phyloP scores from a whole-genome alignment of 2,888 invertebrate genomes.

The Agonopterix alstromeriana region DNA sequence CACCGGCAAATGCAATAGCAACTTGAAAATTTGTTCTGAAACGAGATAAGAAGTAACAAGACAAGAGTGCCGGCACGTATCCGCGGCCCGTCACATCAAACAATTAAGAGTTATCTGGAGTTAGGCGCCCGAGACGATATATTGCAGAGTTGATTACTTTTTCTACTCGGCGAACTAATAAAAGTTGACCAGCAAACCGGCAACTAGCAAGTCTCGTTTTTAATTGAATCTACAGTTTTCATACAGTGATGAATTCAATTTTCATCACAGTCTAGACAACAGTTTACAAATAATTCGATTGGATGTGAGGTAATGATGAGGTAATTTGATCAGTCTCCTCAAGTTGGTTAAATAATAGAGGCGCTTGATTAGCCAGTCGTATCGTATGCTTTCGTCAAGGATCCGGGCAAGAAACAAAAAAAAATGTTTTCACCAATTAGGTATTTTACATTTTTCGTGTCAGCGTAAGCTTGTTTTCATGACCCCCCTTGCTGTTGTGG shows the following conservation, averaged over 20 bases:
- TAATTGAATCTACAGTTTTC: slow-evolving; percentile 50
- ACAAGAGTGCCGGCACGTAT: slow-evolving; percentile 18
- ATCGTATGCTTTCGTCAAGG: no score
- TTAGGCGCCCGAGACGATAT: slow-evolving; percentile 46
- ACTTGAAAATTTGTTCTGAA: slow-evolving; percentile 32
- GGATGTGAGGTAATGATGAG: no score
- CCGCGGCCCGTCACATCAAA: slow-evolving; percentile 44
- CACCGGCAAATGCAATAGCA: slow-evolving; percentile 26
- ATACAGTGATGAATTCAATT: slow-evolving; percentile 12
- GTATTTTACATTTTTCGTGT: no score
- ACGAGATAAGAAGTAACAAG: slow-evolving; percentile 30
- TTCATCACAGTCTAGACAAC: no score
- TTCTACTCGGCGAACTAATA: slow-evolving; percentile 60
- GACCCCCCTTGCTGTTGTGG: no score
- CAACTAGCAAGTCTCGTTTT: slow-evolving; percentile 43
- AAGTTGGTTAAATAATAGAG: no score
- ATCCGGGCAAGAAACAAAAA: no score
- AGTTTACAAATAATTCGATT: no score
- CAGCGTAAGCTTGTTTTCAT: no score
- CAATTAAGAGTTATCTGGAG: slow-evolving; percentile 60
- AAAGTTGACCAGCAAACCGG: slow-evolving; percentile 61
- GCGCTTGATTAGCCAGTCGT: no score
- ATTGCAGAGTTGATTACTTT: slow-evolving; percentile 65
- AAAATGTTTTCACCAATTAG: no score
- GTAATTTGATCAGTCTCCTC: no score